Percentiles rank a stretch among this genome's conserved stretches.
Conservation (phyloP, 2,113 vertebrate genomes). For the Formicarius rufipectus region DNA sequence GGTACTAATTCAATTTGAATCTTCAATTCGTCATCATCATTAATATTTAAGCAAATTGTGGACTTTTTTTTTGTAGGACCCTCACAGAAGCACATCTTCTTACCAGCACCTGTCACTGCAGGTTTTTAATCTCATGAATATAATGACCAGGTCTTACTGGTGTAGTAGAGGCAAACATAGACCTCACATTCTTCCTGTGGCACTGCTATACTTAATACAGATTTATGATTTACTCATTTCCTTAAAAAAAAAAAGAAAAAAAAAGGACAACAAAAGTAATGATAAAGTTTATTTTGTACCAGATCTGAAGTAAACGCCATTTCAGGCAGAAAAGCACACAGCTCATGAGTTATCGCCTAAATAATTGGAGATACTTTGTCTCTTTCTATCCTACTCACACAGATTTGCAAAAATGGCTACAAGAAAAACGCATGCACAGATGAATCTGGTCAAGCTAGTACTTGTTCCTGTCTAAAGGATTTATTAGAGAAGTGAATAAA, state of each 20-base stretch:
- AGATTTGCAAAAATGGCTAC: conserved; percentile 9
- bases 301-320: not conserved
- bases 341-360: not conserved
- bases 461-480: conserved; percentile 42
- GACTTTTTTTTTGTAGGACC: not conserved
- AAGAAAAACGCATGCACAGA: not conserved
- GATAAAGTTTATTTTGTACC: not conserved
- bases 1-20: not conserved
- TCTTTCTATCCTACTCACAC: not conserved
- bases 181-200: not conserved
- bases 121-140: not conserved
- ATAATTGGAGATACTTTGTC: not conserved
- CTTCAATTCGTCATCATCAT: accelerated
- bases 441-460: conserved; percentile 41
- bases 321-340: not conserved
- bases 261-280: not conserved
- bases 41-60: not conserved
- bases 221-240: not conserved
- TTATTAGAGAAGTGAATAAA: conserved; percentile 59
- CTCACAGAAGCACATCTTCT: not conserved
- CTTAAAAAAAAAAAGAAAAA: not conserved
- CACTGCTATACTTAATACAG: not conserved
- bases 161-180: not conserved
- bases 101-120: not conserved
- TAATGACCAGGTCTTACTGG: not conserved